Evolutionary conservation across 2,888 invertebrate species (phyloP).

Genomic region (Sphaeridia pumilis): DNA sequence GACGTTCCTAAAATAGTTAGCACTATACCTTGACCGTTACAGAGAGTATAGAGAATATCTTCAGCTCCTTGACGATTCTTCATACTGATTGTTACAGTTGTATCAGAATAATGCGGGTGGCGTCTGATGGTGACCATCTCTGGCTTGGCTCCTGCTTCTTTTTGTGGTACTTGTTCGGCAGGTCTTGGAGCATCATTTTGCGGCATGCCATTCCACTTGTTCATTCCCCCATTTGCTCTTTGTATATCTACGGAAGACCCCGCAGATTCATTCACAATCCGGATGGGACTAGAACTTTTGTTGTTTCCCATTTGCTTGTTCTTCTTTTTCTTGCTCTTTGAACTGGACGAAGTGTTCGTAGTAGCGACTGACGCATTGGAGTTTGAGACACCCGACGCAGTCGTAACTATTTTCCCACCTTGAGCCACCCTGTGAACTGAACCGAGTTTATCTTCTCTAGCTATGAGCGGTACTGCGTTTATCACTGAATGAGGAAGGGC

Average conservation of each 20-base stretch:
- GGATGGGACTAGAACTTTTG: too few relatives aligned
- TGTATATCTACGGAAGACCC: too few relatives aligned
- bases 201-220: too few relatives aligned
- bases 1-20: too few relatives aligned
- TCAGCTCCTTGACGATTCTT: constrained; percentile 62
- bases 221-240: too few relatives aligned
- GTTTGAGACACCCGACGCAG: not conserved
- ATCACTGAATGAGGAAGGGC: not conserved
- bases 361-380: too few relatives aligned
- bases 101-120: constrained; percentile 44
- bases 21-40: constrained; percentile 42
- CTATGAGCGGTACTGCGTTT: not conserved
- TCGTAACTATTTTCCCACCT: not conserved
- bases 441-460: not conserved
- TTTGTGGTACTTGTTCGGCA: too few relatives aligned
- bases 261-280: too few relatives aligned
- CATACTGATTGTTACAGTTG: constrained; percentile 63
- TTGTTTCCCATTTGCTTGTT: constrained; percentile 19
- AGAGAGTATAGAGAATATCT: constrained; percentile 57
- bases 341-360: too few relatives aligned
- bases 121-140: constrained; percentile 53
- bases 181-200: too few relatives aligned
- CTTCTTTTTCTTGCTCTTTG: constrained; percentile 1
- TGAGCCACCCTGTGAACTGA: not conserved
- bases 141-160: too few relatives aligned